Evolutionary conservation across 2,888 invertebrate genomes (phyloP).

Genomic region (Catocala sponsa): DNA sequence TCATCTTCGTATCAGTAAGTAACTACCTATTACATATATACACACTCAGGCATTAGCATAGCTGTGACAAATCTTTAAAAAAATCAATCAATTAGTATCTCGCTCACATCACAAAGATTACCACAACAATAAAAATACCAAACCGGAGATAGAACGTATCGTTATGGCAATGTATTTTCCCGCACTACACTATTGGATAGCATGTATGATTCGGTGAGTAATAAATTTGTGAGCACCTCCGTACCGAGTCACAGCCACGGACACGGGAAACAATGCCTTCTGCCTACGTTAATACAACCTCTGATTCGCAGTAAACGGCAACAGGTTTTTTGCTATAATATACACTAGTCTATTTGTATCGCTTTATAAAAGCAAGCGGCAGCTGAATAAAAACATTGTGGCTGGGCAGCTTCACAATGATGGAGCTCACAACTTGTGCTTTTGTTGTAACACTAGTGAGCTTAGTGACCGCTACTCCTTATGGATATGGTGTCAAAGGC

Average conservation of each 20-base stretch:
- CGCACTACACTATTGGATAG: slow-evolving; percentile 34
- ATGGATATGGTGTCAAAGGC: slow-evolving; percentile 79
- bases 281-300: slow-evolving; percentile 73
- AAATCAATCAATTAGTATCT: slow-evolving; percentile 43
- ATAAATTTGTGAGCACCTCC: slow-evolving; percentile 56
- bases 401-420: slow-evolving; percentile 77
- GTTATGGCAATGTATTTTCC: slow-evolving; percentile 52
- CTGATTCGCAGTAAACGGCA: slow-evolving; percentile 78
- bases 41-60: slow-evolving; percentile 6
- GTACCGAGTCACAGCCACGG: slow-evolving; percentile 52
- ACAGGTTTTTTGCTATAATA: slow-evolving; percentile 82
- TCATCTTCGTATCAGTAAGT: too few species aligned
- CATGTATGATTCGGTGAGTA: slow-evolving; percentile 58
- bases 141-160: slow-evolving; percentile 49
- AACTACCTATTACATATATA: too few species aligned
- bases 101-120: slow-evolving; percentile 39
- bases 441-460: slow-evolving; percentile 68
- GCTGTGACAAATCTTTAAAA: slow-evolving; percentile 14
- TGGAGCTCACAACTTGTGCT: slow-evolving; percentile 76
- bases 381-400: slow-evolving; percentile 74
- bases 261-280: slow-evolving; percentile 69
- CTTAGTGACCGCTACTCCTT: slow-evolving; percentile 70
- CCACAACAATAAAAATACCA: slow-evolving; percentile 41
- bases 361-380: slow-evolving; percentile 82
- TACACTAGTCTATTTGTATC: slow-evolving; percentile 78